Evolutionary conservation across 2,797 vertebrate species (phyloP).

Genomic region (Arremon aurantiirostris): DNA sequence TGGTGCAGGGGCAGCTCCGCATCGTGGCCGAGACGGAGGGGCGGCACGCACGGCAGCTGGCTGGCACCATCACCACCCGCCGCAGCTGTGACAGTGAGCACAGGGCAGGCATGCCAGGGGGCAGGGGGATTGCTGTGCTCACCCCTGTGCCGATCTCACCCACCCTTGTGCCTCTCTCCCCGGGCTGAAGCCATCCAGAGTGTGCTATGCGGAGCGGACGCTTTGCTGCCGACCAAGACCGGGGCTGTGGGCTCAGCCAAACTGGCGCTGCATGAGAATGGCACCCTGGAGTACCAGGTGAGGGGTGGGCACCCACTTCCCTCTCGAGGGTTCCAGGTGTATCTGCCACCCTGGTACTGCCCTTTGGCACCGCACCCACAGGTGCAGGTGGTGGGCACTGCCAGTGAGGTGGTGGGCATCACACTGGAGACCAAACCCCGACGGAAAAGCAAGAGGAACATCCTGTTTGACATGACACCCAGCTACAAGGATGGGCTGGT

Average conservation of each 20-base stretch:
- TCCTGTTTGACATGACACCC: conserved; percentile 84
- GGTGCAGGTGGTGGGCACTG: conserved; percentile 88
- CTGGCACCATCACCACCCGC: conserved; percentile 85
- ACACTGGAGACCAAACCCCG: conserved; percentile 93
- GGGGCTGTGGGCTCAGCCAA: conserved; percentile 90
- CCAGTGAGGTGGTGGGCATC: conserved; percentile 82
- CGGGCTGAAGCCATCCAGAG: conserved; percentile 87
- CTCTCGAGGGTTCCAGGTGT: background rate
- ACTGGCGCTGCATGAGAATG: conserved; percentile 87
- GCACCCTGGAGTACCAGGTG: conserved; percentile 92
- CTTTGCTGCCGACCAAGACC: conserved; percentile 85
- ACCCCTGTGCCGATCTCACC: background rate
- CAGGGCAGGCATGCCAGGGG: background rate
- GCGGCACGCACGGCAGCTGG: conserved; percentile 75
- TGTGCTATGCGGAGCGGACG: conserved; percentile 89
- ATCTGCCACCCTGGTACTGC: background rate
- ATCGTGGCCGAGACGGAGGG: conserved; percentile 82
- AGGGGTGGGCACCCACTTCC: background rate
- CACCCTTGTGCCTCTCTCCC: background rate
- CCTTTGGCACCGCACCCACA: conserved; percentile 21
- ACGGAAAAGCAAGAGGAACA: conserved; percentile 84
- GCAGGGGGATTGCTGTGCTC: background rate
- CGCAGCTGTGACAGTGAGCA: conserved; percentile 94
- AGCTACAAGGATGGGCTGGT: conserved; percentile 64
- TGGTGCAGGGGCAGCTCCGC: conserved; percentile 89